Evolutionary conservation across 2,888 invertebrate species (phyloP).

Genomic region (Melangyna quadrimaculata): DNA sequence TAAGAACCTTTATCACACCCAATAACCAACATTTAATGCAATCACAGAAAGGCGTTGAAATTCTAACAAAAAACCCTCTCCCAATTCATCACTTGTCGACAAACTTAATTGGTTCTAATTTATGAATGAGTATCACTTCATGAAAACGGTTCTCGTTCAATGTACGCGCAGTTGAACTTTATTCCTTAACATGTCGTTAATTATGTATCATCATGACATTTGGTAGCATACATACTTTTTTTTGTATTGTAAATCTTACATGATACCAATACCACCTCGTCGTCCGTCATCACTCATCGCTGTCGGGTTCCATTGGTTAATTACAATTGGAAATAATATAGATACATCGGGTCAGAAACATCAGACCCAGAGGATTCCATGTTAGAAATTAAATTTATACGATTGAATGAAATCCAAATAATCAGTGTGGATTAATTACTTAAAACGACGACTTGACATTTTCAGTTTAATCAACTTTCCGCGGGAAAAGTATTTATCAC

Average conservation of each 20-base stretch:
- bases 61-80: not conserved
- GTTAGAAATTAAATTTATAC: conserved; percentile 34
- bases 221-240: not conserved
- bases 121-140: conserved; percentile 27
- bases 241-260: not conserved
- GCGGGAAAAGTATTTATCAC: not conserved
- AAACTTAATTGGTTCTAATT: conserved; percentile 48
- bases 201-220: conserved; percentile 16
- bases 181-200: conserved; percentile 24
- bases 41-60: not conserved
- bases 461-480: conserved; percentile 34
- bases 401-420: not conserved
- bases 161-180: conserved; percentile 34
- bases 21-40: conserved; percentile 19
- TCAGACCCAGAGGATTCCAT: conserved; percentile 17
- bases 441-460: conserved; percentile 11
- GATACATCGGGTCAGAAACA: not conserved
- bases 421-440: conserved; percentile 24
- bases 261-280: not conserved
- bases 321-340: conserved; percentile 2
- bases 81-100: not conserved
- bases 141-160: not conserved
- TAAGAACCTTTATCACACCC: conserved; percentile 18
- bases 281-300: too few species aligned
- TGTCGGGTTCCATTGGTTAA: conserved; percentile 11